Conservation (phyloP, 2,113 vertebrate species). For the Vombatus ursinus region DNA sequence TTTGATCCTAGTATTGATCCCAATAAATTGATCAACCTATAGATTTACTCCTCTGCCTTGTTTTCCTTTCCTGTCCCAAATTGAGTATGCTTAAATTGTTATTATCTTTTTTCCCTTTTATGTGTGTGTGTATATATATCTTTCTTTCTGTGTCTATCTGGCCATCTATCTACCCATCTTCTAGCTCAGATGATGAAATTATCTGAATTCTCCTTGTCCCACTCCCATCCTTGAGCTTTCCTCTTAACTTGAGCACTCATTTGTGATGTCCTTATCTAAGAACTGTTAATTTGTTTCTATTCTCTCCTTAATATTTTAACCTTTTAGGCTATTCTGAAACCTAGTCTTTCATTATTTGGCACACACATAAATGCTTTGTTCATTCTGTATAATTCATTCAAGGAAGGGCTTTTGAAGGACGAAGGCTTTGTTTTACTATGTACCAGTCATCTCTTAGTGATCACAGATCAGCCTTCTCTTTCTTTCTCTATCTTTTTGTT, state of each 20-base stretch:
- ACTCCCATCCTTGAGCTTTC: not conserved
- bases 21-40: no score
- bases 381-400: not conserved
- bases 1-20: not conserved
- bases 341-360: not conserved
- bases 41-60: not conserved
- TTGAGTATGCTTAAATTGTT: not conserved
- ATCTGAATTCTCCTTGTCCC: not conserved
- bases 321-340: not conserved
- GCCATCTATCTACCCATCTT: not conserved
- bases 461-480: not conserved
- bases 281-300: not conserved
- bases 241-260: not conserved
- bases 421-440: not conserved
- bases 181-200: not conserved
- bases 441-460: not conserved
- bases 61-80: not conserved
- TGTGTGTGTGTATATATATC: not conserved
- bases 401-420: not conserved
- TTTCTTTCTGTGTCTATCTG: not conserved
- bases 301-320: not conserved
- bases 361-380: not conserved
- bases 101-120: not conserved
- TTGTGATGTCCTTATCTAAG: not conserved
- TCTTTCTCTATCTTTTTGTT: not conserved